Percentiles rank a stretch among this genome's conserved stretches.
Evolutionary conservation across 2,888 invertebrate genomes (phyloP).

Genomic region (Eilema depressum): DNA sequence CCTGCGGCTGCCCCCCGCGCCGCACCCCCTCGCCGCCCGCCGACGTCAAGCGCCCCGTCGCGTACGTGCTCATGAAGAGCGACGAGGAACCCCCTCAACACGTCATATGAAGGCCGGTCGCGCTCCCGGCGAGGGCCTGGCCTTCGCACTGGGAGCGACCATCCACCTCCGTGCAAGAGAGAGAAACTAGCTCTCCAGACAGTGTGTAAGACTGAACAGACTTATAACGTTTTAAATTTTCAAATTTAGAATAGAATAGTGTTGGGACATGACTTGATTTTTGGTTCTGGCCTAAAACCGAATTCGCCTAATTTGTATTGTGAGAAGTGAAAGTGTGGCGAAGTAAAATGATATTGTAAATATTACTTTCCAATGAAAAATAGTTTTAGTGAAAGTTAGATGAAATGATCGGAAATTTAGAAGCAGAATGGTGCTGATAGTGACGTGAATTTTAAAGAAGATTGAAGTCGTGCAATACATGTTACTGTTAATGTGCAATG

Average conservation of each 20-base stretch:
- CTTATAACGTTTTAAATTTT: constrained; percentile 19
- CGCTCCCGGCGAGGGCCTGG: constrained; percentile 91
- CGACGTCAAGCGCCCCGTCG: constrained; percentile 85
- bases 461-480: constrained; percentile 45
- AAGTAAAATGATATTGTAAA: constrained; percentile 20
- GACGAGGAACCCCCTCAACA: constrained; percentile 88
- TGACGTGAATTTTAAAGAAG: constrained; percentile 29
- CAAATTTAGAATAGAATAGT: constrained; percentile 30
- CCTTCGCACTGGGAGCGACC: constrained; percentile 85
- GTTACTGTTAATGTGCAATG: constrained; percentile 55
- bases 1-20: constrained; percentile 81
- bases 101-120: constrained; percentile 95
- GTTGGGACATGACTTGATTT: constrained; percentile 25
- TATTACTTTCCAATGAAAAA: constrained; percentile 17
- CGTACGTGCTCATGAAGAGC: constrained; percentile 89
- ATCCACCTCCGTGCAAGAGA: constrained; percentile 75
- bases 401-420: constrained; percentile 18
- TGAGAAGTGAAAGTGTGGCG: constrained; percentile 6
- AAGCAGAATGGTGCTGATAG: constrained; percentile 47
- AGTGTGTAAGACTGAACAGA: constrained; percentile 70
- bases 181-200: constrained; percentile 79
- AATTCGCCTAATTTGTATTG: constrained; percentile 23
- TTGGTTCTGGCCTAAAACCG: constrained; percentile 14
- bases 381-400: constrained; percentile 11
- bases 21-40: constrained; percentile 77